A percentile compares a stretch with the other conserved stretches of the same genome.
phyloP scores from a whole-genome alignment of 2,797 vertebrate genomes.

The Myotis planiceps region DNA sequence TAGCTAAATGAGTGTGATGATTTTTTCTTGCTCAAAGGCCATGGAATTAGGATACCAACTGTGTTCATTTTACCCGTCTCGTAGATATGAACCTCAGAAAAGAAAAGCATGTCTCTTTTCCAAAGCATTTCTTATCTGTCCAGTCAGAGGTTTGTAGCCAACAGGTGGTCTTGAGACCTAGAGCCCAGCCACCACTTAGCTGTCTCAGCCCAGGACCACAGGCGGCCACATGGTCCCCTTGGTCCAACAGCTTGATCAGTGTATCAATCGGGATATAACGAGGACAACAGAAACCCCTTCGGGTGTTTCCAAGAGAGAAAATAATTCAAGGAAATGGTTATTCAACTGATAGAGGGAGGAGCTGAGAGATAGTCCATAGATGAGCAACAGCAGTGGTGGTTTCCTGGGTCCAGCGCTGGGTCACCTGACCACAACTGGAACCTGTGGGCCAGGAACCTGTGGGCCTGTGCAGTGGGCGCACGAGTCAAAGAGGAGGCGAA shows the following conservation, averaged over 20 bases:
- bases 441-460: background rate
- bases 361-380: background rate
- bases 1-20: background rate
- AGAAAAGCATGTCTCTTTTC: slow-evolving; percentile 7
- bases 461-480: background rate
- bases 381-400: background rate
- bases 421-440: background rate
- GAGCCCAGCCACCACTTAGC: background rate
- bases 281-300: background rate
- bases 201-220: background rate
- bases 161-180: background rate
- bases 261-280: background rate
- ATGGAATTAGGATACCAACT: background rate
- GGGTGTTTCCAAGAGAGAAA: background rate
- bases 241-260: background rate
- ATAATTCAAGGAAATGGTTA: background rate
- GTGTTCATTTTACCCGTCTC: slow-evolving; percentile 17
- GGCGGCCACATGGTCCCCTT: background rate
- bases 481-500: background rate
- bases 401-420: background rate
- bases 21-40: background rate
- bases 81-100: background rate
- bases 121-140: slow-evolving; percentile 13
- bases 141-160: background rate
- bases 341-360: background rate